Evolutionary conservation across 2,113 vertebrate species (phyloP), one percentile per base, ranked within the genome.

Genomic region (Smithornis capensis): DNA sequence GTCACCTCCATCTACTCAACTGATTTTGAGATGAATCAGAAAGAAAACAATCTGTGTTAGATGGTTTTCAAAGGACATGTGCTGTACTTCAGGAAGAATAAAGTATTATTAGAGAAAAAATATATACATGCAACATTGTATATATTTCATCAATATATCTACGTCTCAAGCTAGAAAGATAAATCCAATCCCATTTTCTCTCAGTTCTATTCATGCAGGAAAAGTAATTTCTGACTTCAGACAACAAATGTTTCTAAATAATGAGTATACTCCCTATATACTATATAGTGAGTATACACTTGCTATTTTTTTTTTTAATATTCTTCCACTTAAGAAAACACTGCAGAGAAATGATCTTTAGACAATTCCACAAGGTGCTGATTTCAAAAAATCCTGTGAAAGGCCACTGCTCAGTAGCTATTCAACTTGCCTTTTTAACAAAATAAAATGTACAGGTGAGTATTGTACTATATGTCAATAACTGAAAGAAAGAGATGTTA

Each of bases 401-500:
- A 4, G 42, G 23, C 59, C 65, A 79, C 82, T 83, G 38, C 59
- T 86, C 83, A 33, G 62, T 74, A 95, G 94, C 64, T 88, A 44
- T 92, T 92, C 95, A 95, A 89, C 80, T 94, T 93, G 59, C 73
- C 94, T 97, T 97, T 97, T 97, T 93, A 97, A 94, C 81, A 93
- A 96, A 97, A 95, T 87, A 83, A 88, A 97, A 73, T 83, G 74
- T 95, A 74, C 92, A 85, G 83, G 82, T 81, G 92, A 96, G 91
- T 94, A 95, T 95, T 89, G 74, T 78, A 92, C 71, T 69, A 25
- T 82, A 59, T 94, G 98, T 98, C 98, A 98, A 98, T 98, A 98
- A 68, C 77, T 94, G 89, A 92, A 96, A 95, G 97, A 96, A 96
- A 95, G 64, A 97, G 77, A 94, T 96, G 96, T 98, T 98, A 97